Conservation (phyloP, 2,113 vertebrate genomes). For the Ictalurus punctatus region DNA sequence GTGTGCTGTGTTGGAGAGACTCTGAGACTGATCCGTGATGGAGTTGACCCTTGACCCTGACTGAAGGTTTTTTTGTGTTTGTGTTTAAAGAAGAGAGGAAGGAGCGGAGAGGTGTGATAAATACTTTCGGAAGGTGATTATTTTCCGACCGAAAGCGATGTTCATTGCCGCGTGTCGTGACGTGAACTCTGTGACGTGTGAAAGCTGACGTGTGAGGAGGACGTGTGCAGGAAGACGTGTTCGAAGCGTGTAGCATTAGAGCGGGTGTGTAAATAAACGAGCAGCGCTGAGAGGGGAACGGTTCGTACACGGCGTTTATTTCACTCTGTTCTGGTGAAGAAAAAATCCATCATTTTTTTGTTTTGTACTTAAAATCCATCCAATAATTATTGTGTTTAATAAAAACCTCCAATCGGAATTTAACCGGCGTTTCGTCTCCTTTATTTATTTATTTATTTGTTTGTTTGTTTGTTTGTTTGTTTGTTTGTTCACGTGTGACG, state of each 20-base stretch:
- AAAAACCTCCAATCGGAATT: not conserved
- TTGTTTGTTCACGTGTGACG: not conserved
- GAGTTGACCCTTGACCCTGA: not conserved
- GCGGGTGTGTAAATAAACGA: not conserved
- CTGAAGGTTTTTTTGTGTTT: not conserved
- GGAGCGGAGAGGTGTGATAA: not conserved
- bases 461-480: not conserved
- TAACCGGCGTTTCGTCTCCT: too few species aligned
- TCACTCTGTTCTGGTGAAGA: conserved; percentile 1
- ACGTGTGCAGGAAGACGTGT: not conserved
- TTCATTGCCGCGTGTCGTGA: not conserved
- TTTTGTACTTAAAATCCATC: conserved; percentile 7
- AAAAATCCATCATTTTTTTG: too few species aligned
- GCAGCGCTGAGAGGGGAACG: not conserved
- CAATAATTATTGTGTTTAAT: conserved; percentile 19
- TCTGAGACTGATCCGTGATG: not conserved
- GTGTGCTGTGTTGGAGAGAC: not conserved
- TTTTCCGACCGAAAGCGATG: not conserved
- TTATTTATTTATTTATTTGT: not conserved
- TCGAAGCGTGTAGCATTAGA: not conserved
- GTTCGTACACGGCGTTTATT: not conserved
- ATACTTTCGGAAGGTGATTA: not conserved
- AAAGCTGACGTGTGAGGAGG: too few species aligned
- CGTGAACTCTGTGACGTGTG: not conserved
- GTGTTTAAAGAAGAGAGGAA: not conserved